Evolutionary conservation across 2,888 invertebrate species (phyloP), one percentile per base, ranked within the genome.

Genomic region (Amaurobius ferox): DNA sequence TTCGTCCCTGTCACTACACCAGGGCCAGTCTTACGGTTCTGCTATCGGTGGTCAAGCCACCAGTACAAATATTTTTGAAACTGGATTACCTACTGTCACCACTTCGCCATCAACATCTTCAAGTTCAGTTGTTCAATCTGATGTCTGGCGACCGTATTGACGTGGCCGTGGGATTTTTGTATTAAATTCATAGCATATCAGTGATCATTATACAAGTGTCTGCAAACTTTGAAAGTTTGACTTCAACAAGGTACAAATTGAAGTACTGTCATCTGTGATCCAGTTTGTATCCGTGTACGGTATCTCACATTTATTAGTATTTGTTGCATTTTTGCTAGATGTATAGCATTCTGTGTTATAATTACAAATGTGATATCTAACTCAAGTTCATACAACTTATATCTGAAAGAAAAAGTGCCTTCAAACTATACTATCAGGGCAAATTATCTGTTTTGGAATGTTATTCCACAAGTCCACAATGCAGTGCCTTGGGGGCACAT

Each of bases 61-160:
- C 35, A 85, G 85, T 76, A 70, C 76, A 73, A 76, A 61, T 62
- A 78, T 78, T 26, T 85, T 73, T 66, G 71, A 71, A 16, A 13
- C 67, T 40, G n/a, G 30, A 35, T 61, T 76, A 73, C 78, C 85
- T 61, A 16, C 16, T 16, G 73, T 78, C 9, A 78, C 85, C 7
- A 78, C 85, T 13, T 23, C 73, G 30, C 29, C 80, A 9, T 79
- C 78, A 13, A 35, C 77, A 0, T 13, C 71, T 28, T 26, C 44
- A n/a, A 61, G 61, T 62, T 67, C 73, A 35, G 64, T 81, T 5
- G 23, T 68, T 28, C 85, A 85, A 23, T 72, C 78, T 23, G 85
- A 85, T 39, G 85, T 85, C 1, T 85, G 85, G 85, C 64, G 85
- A 62, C 85, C 85, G 0, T 85, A 85, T 9, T 74, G 26, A 61